A percentile compares a stretch with the other conserved stretches of the same genome.
Conservation (phyloP, 2,797 vertebrate genomes). For the Peromyscus attwateri region DNA sequence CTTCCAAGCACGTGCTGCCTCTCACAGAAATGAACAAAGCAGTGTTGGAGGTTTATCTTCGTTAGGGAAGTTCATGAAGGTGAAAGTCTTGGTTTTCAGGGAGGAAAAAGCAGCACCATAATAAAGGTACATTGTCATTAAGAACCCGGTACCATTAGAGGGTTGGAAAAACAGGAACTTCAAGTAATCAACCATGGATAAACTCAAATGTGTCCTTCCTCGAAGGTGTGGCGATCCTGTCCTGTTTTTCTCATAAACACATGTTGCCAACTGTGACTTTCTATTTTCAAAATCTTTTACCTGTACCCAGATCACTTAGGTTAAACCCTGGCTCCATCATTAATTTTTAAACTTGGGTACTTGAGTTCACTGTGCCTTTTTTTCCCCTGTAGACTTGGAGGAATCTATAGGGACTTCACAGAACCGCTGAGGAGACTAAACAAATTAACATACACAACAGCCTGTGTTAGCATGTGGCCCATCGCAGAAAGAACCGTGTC, state of each 20-base stretch:
- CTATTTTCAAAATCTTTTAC: background rate
- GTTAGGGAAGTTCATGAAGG: background rate
- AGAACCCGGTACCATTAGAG: background rate
- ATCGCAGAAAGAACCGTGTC: background rate
- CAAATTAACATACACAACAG: background rate
- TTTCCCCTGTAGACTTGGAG: background rate
- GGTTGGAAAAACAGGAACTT: background rate
- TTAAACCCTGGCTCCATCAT: background rate
- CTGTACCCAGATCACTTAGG: background rate
- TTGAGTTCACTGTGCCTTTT: background rate
- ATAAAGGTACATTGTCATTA: background rate
- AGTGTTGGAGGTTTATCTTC: background rate
- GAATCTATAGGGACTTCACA: background rate
- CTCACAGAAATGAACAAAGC: background rate
- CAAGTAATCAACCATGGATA: background rate
- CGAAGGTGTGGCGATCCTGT: background rate
- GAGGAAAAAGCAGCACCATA: background rate
- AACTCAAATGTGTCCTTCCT: background rate
- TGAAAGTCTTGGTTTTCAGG: background rate
- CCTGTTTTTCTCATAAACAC: constrained; percentile 28
- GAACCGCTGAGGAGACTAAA: background rate
- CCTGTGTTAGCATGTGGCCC: background rate
- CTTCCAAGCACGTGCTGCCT: background rate
- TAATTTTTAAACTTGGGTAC: background rate
- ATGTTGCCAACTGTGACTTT: background rate